phyloP scores from a whole-genome alignment of 2,797 vertebrate genomes.

The Melanotaenia pygmaea region DNA sequence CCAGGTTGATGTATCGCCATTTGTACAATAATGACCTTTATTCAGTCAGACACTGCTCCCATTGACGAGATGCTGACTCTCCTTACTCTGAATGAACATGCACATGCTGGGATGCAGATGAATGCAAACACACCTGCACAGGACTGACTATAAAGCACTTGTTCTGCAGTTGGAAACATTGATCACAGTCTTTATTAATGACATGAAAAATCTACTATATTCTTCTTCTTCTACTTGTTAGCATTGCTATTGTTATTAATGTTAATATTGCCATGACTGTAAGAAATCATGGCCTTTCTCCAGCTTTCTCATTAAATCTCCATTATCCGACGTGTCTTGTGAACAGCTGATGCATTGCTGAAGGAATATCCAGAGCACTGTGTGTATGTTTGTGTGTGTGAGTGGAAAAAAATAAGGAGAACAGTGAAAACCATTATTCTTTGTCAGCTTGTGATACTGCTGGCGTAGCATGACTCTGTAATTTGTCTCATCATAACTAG shows the following conservation, averaged over 20 bases:
- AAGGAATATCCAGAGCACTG: constrained; percentile 31
- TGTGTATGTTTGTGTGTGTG: constrained; percentile 37
- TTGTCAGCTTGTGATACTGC: constrained; percentile 48
- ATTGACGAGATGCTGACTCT: constrained; percentile 55
- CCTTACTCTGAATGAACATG: constrained; percentile 55
- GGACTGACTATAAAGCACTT: constrained; percentile 40
- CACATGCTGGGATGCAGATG: constrained; percentile 46
- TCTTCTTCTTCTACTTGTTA: neutral
- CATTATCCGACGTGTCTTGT: constrained; percentile 23
- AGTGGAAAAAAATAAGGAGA: constrained; percentile 33
- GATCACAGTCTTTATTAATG: constrained; percentile 20
- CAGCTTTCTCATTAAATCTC: constrained; percentile 45
- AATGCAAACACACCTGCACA: constrained; percentile 49
- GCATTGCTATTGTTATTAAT: constrained; percentile 1
- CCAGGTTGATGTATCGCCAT: constrained; percentile 16
- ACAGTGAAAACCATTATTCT: constrained; percentile 50
- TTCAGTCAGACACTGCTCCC: constrained; percentile 38
- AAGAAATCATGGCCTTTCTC: constrained; percentile 18
- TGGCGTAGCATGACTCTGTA: constrained; percentile 48
- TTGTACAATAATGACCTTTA: constrained; percentile 60
- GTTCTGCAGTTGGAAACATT: constrained; percentile 41
- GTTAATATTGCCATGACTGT: neutral
- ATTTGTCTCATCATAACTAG: constrained; percentile 61
- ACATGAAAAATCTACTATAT: constrained; percentile 10
- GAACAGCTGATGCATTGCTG: constrained; percentile 55